These are phyloP conservation scores for Drosophila paulistorum DNA, from an alignment of 1,140 invertebrate genomes.

Conservation along the genomic window DNA sequence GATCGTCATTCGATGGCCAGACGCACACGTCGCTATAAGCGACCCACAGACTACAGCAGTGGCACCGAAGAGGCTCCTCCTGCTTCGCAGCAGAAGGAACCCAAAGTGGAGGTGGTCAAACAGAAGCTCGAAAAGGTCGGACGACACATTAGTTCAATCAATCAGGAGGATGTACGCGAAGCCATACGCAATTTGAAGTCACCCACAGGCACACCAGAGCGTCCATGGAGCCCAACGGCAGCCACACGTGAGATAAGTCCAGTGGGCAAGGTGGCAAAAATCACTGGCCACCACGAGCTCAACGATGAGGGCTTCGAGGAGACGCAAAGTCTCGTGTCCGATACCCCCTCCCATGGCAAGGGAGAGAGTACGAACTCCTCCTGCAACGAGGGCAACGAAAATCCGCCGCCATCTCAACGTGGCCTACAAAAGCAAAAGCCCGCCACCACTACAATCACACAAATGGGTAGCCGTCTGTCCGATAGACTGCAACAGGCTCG, in stretches of 20 bases:
- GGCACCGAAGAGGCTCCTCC: conserved; percentile 84
- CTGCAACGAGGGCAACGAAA: conserved; percentile 84
- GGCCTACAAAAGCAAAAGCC: conserved; percentile 58
- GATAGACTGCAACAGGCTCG: conserved; percentile 71
- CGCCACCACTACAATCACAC: conserved; percentile 62
- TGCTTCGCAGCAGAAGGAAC: conserved; percentile 48
- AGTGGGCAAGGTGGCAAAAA: conserved; percentile 43
- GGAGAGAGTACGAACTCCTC: conserved; percentile 86
- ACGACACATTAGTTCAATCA: conserved; percentile 85
- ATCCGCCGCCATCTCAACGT: conserved; percentile 50
- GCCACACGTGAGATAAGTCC: conserved; percentile 65
- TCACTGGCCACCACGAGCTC: conserved; percentile 86
- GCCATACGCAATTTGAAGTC: conserved; percentile 86
- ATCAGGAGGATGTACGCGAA: conserved; percentile 86
- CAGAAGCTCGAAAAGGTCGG: conserved; percentile 81
- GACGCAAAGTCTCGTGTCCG: conserved; percentile 92
- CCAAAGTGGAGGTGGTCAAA: conserved; percentile 29
- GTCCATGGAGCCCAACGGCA: conserved; percentile 83
- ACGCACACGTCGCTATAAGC: conserved; percentile 91
- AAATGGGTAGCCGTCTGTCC: conserved; percentile 68
- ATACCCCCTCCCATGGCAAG: conserved; percentile 90
- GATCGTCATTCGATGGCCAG: conserved; percentile 92
- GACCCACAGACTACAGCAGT: conserved; percentile 86
- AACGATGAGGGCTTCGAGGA: conserved; percentile 96
- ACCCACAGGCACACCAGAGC: conserved; percentile 85